Evolutionary conservation across 1,140 invertebrate genomes (phyloP).

Genomic region (Sipha flava): DNA sequence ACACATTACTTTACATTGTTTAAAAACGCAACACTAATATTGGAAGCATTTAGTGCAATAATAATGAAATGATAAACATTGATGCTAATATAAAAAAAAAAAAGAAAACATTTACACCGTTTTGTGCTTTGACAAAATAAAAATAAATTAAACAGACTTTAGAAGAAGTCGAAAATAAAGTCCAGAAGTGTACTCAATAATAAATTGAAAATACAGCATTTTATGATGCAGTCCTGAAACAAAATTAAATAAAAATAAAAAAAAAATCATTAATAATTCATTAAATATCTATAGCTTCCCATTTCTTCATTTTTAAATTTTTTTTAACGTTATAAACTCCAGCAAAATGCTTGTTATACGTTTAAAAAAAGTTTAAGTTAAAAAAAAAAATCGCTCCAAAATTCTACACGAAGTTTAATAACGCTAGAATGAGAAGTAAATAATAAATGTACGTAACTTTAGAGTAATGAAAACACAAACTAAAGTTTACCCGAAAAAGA

Average conservation of each 20-base stretch:
- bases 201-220: not conserved
- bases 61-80: not conserved
- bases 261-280: not conserved
- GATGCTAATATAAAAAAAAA: not conserved
- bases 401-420: too few species aligned
- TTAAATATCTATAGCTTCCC: not conserved
- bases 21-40: not conserved
- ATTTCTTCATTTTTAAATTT: not conserved
- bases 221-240: constrained; percentile 29
- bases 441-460: too few species aligned
- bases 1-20: not conserved
- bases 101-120: not conserved
- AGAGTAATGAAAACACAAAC: too few species aligned
- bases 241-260: not conserved
- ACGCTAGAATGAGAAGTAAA: too few species aligned
- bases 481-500: too few species aligned
- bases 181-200: not conserved
- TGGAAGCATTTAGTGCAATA: constrained; percentile 2
- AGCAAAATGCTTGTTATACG: too few species aligned
- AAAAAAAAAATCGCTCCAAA: not conserved
- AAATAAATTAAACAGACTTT: constrained; percentile 19
- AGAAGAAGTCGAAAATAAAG: not conserved
- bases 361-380: too few species aligned
- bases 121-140: not conserved
- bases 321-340: too few species aligned